A percentile compares a stretch with the other conserved stretches of the same genome.
phyloP scores from a whole-genome alignment of 2,888 invertebrate species.

The Coremacera marginata region DNA sequence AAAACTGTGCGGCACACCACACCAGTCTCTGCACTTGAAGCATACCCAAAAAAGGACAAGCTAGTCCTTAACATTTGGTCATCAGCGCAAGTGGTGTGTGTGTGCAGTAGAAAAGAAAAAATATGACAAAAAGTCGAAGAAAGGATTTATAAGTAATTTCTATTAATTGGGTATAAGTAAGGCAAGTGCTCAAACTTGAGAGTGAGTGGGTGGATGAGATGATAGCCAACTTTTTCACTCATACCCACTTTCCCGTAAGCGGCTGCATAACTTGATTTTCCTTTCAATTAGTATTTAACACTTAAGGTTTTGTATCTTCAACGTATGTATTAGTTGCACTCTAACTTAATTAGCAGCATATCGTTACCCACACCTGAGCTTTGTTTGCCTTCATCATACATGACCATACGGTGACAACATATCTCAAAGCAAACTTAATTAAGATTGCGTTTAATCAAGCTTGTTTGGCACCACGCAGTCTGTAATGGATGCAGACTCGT shows the following conservation, averaged over 20 bases:
- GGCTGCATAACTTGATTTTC: not conserved
- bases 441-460: constrained; percentile 31
- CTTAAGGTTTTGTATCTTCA: not conserved
- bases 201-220: too few species aligned
- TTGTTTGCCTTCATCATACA: not conserved
- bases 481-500: not conserved
- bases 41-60: not conserved
- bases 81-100: too few species aligned
- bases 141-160: not conserved
- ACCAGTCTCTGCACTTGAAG: not conserved
- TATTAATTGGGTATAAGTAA: constrained; percentile 18
- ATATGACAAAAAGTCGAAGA: not conserved
- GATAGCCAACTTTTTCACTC: not conserved
- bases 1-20: not conserved
- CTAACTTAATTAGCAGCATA: constrained; percentile 34
- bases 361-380: not conserved
- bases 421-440: constrained; percentile 33
- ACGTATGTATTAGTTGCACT: constrained; percentile 13
- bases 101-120: not conserved
- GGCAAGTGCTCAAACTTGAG: not conserved
- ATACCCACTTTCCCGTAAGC: not conserved
- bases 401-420: constrained; percentile 7
- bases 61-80: too few species aligned
- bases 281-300: constrained; percentile 23
- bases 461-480: constrained; percentile 7